phyloP scores from a whole-genome alignment of 2,113 vertebrate species.

The Eudyptes chrysolophus region DNA sequence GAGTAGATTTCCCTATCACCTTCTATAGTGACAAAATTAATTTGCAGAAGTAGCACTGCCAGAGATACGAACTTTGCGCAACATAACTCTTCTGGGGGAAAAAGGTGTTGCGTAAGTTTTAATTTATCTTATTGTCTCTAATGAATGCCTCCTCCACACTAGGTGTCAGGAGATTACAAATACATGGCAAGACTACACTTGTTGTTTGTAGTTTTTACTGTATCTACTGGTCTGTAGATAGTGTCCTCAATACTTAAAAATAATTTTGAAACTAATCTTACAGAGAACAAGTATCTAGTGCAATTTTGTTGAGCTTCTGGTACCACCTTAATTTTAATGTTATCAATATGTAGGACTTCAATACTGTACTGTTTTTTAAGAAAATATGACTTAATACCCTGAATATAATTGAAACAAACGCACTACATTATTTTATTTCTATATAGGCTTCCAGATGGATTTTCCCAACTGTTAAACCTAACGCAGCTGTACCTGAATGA shows the following conservation, averaged over 20 bases:
- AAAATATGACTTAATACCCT: background rate
- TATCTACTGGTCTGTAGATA: background rate
- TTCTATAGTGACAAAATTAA: background rate
- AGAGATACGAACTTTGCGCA: background rate
- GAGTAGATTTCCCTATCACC: background rate
- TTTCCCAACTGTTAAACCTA: slow-evolving; percentile 96
- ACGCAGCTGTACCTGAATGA: slow-evolving; percentile 98
- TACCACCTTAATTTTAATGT: background rate
- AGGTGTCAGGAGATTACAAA: background rate
- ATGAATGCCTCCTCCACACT: background rate
- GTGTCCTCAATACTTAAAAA: background rate
- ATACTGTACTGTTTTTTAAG: background rate
- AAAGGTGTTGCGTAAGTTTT: background rate
- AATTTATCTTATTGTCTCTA: background rate
- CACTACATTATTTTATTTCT: background rate
- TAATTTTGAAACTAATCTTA: background rate
- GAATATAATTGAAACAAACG: background rate
- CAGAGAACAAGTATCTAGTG: background rate
- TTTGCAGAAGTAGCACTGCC: background rate
- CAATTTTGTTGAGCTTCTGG: background rate
- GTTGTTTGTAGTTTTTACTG: background rate
- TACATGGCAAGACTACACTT: background rate
- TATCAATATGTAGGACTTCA: background rate
- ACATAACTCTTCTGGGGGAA: background rate
- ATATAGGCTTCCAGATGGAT: slow-evolving; percentile 93